Percentiles rank a stretch among this genome's conserved stretches.
Evolutionary conservation across 2,797 vertebrate species (phyloP).

Genomic region (Mus spretus): DNA sequence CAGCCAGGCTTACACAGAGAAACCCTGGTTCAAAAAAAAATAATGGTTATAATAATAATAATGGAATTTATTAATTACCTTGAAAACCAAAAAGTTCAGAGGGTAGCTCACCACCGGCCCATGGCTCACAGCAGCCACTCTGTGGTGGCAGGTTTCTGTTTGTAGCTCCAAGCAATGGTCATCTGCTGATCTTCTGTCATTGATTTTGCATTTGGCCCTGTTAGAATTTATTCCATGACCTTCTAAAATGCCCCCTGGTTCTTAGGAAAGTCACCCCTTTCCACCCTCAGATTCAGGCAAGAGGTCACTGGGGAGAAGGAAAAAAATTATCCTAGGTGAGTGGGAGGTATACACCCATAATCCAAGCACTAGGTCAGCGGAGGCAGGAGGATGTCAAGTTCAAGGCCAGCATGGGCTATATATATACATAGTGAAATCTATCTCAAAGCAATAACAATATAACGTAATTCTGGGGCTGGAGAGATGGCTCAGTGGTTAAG

Average conservation of each 20-base stretch:
- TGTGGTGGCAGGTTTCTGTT: neutral
- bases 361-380: neutral
- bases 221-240: neutral
- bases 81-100: neutral
- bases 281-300: neutral
- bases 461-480: neutral
- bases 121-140: neutral
- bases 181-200: neutral
- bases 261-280: neutral
- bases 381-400: neutral
- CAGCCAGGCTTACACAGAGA: neutral
- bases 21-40: too few relatives aligned
- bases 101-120: neutral
- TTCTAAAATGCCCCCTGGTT: constrained; percentile 15
- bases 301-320: neutral
- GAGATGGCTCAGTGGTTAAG: too few relatives aligned
- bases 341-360: neutral
- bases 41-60: neutral
- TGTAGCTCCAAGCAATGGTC: neutral
- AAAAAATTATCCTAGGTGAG: neutral
- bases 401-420: neutral
- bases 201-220: neutral
- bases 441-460: neutral
- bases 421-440: neutral
- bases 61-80: neutral